Evolutionary conservation across 1,140 invertebrate species (phyloP).

Genomic region (Homalodisca vitripennis): DNA sequence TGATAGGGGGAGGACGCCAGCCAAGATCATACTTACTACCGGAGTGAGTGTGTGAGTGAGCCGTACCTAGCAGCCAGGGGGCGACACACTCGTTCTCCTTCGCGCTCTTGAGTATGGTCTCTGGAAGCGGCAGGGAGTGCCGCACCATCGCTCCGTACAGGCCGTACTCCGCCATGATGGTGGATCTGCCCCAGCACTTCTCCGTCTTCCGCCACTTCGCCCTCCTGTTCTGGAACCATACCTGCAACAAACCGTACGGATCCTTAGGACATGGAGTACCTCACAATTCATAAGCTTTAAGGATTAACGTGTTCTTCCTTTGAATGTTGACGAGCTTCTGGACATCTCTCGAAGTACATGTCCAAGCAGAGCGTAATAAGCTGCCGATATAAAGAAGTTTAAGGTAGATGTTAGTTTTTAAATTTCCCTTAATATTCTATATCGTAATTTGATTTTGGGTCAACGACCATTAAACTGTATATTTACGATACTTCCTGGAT

Average conservation of each 20-base stretch:
- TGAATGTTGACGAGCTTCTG: too few relatives aligned
- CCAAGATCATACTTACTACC: slow-evolving; percentile 23
- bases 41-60: slow-evolving; percentile 10
- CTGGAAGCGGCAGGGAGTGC: slow-evolving; percentile 94
- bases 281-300: too few relatives aligned
- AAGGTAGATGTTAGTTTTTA: too few relatives aligned
- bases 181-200: slow-evolving; percentile 98
- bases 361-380: too few relatives aligned
- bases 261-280: not conserved
- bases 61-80: slow-evolving; percentile 94
- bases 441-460: too few relatives aligned
- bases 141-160: slow-evolving; percentile 99
- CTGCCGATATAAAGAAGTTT: too few relatives aligned
- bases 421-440: too few relatives aligned
- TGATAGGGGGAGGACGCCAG: not conserved
- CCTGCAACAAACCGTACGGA: slow-evolving; percentile 60
- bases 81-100: slow-evolving; percentile 94
- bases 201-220: slow-evolving; percentile 99
- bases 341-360: too few relatives aligned
- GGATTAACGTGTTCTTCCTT: too few relatives aligned
- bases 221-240: slow-evolving; percentile 98
- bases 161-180: slow-evolving; percentile 99
- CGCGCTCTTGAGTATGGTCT: slow-evolving; percentile 95
- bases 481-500: too few relatives aligned
- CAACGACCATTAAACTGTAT: too few relatives aligned